Evolutionary conservation across 2,888 invertebrate genomes (phyloP).

Genomic region (Synanthedon vespiformis): DNA sequence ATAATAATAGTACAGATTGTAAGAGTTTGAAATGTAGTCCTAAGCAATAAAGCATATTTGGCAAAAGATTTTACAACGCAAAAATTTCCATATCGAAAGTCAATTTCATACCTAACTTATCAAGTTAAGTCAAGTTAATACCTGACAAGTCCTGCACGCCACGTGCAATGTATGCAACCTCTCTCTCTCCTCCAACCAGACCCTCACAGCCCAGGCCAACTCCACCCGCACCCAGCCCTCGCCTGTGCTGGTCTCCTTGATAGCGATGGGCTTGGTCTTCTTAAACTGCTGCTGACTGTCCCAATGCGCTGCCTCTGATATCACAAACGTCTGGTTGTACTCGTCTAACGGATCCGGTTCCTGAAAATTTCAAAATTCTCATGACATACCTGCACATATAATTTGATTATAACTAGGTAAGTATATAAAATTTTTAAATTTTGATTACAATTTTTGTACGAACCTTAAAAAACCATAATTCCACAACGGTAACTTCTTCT

Average conservation of each 20-base stretch:
- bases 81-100: no score
- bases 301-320: constrained; percentile 85
- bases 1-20: no score
- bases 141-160: constrained; percentile 82
- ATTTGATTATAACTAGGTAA: no score
- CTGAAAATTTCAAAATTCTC: constrained; percentile 19
- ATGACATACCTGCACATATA: no score
- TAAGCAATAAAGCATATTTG: background rate
- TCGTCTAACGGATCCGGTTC: constrained; percentile 73
- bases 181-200: constrained; percentile 79
- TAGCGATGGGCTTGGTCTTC: constrained; percentile 83
- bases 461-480: constrained; percentile 84
- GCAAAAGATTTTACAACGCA: no score
- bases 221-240: constrained; percentile 88
- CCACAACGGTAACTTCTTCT: constrained; percentile 81
- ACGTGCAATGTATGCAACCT: constrained; percentile 80
- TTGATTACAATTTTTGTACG: background rate
- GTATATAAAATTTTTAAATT: background rate
- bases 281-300: constrained; percentile 77
- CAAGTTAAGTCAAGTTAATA: constrained; percentile 8
- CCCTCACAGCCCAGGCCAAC: constrained; percentile 79
- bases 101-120: background rate
- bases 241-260: constrained; percentile 78
- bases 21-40: no score
- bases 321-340: constrained; percentile 80